Conservation (phyloP, 2,888 invertebrate species). For the Portevinia maculata region DNA sequence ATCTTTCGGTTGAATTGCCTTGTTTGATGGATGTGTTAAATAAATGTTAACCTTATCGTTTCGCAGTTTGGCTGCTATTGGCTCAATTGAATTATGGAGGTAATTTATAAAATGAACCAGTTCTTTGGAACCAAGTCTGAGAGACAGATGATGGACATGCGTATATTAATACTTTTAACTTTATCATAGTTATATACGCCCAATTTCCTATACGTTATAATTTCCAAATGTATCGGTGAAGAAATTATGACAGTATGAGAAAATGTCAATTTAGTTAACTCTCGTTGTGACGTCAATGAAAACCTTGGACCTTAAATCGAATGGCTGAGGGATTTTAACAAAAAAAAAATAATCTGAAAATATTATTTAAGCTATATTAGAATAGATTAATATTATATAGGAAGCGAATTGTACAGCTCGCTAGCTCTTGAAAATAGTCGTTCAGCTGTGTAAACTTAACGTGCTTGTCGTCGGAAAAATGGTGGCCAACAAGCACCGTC, state of each 20-base stretch:
- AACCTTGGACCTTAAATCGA: neutral
- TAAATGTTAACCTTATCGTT: slow-evolving; percentile 18
- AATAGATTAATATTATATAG: too few species aligned
- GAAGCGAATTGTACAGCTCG: too few species aligned
- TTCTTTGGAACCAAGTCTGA: slow-evolving; percentile 9
- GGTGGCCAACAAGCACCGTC: too few species aligned
- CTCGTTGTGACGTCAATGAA: neutral
- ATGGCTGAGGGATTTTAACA: too few species aligned
- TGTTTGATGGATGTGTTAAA: slow-evolving; percentile 11
- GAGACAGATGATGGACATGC: slow-evolving; percentile 34
- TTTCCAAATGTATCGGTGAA: neutral
- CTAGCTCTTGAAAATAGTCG: too few species aligned
- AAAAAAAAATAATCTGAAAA: too few species aligned
- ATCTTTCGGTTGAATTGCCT: neutral
- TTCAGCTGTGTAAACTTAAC: too few species aligned
- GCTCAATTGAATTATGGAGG: slow-evolving; percentile 25
- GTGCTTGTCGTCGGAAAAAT: too few species aligned
- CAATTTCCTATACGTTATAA: neutral
- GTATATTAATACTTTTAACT: slow-evolving; percentile 39
- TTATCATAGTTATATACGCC: slow-evolving; percentile 1
- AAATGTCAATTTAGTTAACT: neutral
- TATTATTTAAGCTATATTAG: too few species aligned
- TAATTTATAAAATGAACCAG: slow-evolving; percentile 5
- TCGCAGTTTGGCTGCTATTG: slow-evolving; percentile 22
- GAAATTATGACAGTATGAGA: neutral